Conservation (phyloP, 2,888 invertebrate genomes). For the Apomyelois bistriatella region DNA sequence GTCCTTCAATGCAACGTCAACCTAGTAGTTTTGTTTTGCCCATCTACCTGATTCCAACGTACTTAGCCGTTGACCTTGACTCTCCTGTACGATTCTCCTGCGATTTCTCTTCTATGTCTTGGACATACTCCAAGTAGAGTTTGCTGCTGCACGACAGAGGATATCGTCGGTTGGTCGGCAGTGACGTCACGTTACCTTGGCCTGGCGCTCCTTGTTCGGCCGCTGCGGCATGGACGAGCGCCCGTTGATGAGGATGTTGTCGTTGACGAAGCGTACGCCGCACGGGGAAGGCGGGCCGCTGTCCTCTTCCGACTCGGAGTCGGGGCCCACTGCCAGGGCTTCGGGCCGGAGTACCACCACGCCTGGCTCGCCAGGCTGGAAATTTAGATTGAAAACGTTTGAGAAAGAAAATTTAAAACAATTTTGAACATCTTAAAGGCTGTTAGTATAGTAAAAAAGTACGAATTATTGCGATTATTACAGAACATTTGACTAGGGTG, state of each 20-base stretch:
- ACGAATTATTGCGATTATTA: too few relatives aligned
- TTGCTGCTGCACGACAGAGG: too few relatives aligned
- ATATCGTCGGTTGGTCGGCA: neutral
- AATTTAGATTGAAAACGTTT: neutral
- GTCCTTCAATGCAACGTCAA: too few relatives aligned
- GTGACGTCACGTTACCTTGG: conserved; percentile 70
- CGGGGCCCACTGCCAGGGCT: conserved; percentile 76
- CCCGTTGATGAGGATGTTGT: conserved; percentile 94
- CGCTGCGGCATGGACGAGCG: conserved; percentile 88
- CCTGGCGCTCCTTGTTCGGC: conserved; percentile 66
- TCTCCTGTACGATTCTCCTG: too few relatives aligned
- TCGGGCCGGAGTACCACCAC: conserved; percentile 71
- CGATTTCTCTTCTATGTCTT: too few relatives aligned
- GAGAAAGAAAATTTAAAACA: neutral
- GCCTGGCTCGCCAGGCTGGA: conserved; percentile 65
- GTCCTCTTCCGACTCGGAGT: conserved; percentile 39
- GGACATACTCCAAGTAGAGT: too few relatives aligned
- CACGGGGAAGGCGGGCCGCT: conserved; percentile 88
- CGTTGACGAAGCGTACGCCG: conserved; percentile 91
- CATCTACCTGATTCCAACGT: too few relatives aligned
- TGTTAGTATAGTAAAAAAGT: too few relatives aligned
- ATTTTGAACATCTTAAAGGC: too few relatives aligned
- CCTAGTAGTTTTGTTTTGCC: too few relatives aligned
- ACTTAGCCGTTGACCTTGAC: too few relatives aligned
- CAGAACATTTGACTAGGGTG: too few relatives aligned